A percentile compares a stretch with the other conserved stretches of the same genome.
Conservation (phyloP, 1,140 invertebrate genomes). For the Himalopsyche phryganea region DNA sequence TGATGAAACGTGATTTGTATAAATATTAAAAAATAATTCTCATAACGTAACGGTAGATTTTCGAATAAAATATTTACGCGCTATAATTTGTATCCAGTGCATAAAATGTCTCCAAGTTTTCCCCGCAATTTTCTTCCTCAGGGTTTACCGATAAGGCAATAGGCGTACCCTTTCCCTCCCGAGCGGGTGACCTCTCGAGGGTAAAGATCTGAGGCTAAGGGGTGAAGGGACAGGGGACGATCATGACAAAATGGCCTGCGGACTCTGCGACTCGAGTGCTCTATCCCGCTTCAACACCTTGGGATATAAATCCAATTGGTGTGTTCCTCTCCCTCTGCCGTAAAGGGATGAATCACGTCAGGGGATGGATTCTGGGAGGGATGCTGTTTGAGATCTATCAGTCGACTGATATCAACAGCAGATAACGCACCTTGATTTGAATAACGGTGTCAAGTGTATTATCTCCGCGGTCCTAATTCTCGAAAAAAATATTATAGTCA, state of each 20-base stretch:
- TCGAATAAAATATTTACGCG: no score
- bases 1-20: no score
- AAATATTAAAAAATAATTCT: no score
- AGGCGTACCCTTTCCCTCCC: constrained; percentile 18
- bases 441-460: no score
- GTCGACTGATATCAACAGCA: constrained; percentile 22
- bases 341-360: constrained; percentile 27
- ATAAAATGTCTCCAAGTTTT: no score
- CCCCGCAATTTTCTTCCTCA: no score
- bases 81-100: no score
- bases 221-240: constrained; percentile 13
- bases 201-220: constrained; percentile 3
- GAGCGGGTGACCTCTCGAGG: not conserved
- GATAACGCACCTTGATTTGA: constrained; percentile 14
- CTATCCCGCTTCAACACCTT: constrained; percentile 15
- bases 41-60: no score
- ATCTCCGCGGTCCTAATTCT: no score
- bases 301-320: not conserved
- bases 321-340: constrained; percentile 10
- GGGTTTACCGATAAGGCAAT: constrained; percentile 15
- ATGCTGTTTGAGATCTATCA: constrained; percentile 26
- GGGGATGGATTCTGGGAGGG: constrained; percentile 19
- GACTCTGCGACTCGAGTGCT: constrained; percentile 31
- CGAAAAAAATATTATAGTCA: no score
- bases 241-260: constrained; percentile 35